Evolutionary conservation across 1,140 invertebrate species (phyloP).

Genomic region (Lordiphosa collinella): DNA sequence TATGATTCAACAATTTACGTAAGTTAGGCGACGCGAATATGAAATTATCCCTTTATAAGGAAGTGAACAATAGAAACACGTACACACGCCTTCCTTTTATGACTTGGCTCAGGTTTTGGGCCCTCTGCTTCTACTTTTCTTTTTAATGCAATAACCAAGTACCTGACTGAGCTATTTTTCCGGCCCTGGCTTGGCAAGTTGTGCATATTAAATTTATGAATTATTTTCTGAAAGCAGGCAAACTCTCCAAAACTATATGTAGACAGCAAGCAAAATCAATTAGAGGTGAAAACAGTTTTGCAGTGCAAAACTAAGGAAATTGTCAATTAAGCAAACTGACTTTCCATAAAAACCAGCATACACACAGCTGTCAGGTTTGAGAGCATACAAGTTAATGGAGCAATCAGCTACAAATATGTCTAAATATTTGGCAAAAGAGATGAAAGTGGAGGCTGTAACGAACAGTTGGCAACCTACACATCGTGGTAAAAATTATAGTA

Average conservation of each 20-base stretch:
- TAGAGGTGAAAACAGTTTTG: conserved; percentile 1
- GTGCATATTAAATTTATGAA: too few relatives aligned
- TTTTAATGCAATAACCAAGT: too few relatives aligned
- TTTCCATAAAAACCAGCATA: conserved; percentile 3
- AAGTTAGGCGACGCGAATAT: conserved; percentile 57
- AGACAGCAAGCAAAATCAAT: too few relatives aligned
- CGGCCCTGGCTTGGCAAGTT: too few relatives aligned
- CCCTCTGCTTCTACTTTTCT: background rate
- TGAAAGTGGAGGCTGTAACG: background rate
- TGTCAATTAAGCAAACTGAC: conserved; percentile 30
- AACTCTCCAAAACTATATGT: too few relatives aligned
- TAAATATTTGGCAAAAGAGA: conserved; percentile 8
- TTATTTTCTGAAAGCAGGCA: too few relatives aligned
- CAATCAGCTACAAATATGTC: conserved; percentile 33
- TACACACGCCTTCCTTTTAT: conserved; percentile 40
- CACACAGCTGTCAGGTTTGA: conserved; percentile 1
- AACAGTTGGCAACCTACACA: background rate
- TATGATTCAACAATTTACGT: conserved; percentile 64
- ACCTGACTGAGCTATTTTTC: too few relatives aligned
- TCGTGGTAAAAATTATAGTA: too few relatives aligned
- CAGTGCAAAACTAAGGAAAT: conserved; percentile 32
- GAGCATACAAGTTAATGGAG: conserved; percentile 35
- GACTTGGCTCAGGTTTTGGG: conserved; percentile 20
- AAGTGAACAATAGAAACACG: conserved; percentile 52
- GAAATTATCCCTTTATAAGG: conserved; percentile 55